Base-by-base conservation (phyloP, 2,888 invertebrate species). In the Euspilapteryx auroguttella region DNA sequence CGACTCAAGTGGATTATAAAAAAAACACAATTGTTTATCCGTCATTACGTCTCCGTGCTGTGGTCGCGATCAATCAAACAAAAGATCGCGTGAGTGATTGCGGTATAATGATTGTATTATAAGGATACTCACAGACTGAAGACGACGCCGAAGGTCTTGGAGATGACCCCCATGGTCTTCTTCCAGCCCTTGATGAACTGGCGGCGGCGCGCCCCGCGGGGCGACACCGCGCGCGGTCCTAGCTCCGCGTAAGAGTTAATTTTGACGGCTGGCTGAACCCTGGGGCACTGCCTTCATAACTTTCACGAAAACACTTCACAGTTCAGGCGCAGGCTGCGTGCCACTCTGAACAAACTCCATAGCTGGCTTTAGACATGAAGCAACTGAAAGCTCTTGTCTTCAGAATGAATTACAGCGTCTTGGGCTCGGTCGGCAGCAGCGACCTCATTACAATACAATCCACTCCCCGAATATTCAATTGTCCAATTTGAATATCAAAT, bases 61-160 rank as follows among this genome's bases (percentile, higher is more conserved):
- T n/a, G n/a, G n/a, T n/a, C n/a, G n/a, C n/a, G n/a, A n/a, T n/a
- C n/a, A n/a, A n/a, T n/a, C n/a, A n/a, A n/a, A n/a, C n/a, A n/a
- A n/a, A n/a, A n/a, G n/a, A n/a, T n/a, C n/a, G n/a, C n/a, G n/a
- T n/a, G n/a, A n/a, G n/a, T n/a, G n/a, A n/a, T n/a, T n/a, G n/a
- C n/a, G n/a, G n/a, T n/a, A n/a, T n/a, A n/a, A n/a, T n/a, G n/a
- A n/a, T n/a, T n/a, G n/a, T n/a, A n/a, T n/a, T n/a, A n/a, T n/a
- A n/a, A n/a, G n/a, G 25, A 15, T 34, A 86, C 87, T 87, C 73
- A 87, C 87, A 87, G 85, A 73, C 85, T 86, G 80, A 86, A 87
- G 56, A 87, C 82, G 56, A 87, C 85, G 65, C 86, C 86, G 44
- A 87, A 82, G 34, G 86, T 85, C 64, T 87, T 87, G 34, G 86